A percentile compares a stretch with the other conserved stretches of the same genome.
Conservation (phyloP, 2,113 vertebrate species). For the Colinus virginianus region DNA sequence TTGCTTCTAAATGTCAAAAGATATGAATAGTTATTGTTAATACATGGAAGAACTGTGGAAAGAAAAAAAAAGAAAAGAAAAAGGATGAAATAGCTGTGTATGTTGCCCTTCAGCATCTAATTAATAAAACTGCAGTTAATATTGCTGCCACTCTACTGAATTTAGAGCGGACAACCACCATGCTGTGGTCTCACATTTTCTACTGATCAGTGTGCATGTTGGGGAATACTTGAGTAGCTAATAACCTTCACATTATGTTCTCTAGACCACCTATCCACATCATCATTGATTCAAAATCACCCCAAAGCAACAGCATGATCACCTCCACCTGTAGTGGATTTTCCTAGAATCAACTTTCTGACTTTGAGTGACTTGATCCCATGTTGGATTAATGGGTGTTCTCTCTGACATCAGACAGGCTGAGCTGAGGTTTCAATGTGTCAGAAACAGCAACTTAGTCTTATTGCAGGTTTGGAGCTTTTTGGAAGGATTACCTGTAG, state of each 20-base stretch:
- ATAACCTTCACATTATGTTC: background rate
- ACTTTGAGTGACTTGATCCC: background rate
- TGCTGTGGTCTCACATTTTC: background rate
- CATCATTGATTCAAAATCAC: background rate
- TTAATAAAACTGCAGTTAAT: background rate
- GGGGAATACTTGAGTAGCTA: background rate
- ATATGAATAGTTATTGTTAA: background rate
- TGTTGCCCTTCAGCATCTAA: background rate
- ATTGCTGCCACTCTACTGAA: background rate
- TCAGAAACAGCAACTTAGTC: background rate
- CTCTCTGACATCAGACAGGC: background rate
- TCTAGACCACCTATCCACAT: background rate
- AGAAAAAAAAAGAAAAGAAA: background rate
- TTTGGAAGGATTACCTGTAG: background rate
- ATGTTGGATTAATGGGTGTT: background rate
- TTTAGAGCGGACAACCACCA: background rate
- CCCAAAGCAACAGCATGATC: background rate
- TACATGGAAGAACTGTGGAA: background rate
- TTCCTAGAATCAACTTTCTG: background rate
- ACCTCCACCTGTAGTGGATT: background rate
- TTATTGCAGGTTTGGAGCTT: background rate
- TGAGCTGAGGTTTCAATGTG: background rate
- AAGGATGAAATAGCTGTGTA: background rate
- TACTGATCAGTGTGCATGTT: background rate
- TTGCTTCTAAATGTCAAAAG: background rate